A percentile compares a stretch with the other conserved stretches of the same genome.
These are phyloP conservation scores for Sebastes hubbsi DNA, from an alignment of 2,797 vertebrate genomes.

Conservation along the genomic window DNA sequence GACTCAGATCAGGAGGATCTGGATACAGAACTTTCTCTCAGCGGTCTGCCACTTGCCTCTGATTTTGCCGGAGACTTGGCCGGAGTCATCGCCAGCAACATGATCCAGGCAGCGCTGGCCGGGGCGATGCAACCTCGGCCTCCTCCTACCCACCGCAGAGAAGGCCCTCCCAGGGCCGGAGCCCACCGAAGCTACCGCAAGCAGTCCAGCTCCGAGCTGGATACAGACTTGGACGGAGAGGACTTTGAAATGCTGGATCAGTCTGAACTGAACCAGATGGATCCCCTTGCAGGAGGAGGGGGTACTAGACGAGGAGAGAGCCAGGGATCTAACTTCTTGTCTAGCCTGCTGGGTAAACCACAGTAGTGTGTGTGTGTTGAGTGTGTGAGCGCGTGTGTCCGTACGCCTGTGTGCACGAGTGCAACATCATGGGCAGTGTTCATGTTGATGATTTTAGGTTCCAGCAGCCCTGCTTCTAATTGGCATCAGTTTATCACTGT, in stretches of 20 bases:
- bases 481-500: conserved; percentile 83
- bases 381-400: background rate
- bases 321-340: conserved; percentile 84
- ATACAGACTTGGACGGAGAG: conserved; percentile 92
- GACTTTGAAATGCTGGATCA: conserved; percentile 99
- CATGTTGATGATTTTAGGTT: conserved; percentile 52
- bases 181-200: conserved; percentile 83
- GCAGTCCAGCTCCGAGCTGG: conserved; percentile 92
- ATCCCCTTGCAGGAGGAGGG: conserved; percentile 84
- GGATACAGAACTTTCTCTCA: conserved; percentile 82
- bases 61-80: conserved; percentile 87
- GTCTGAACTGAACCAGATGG: conserved; percentile 95
- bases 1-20: conserved; percentile 86
- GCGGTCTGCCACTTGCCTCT: conserved; percentile 76
- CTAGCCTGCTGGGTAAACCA: conserved; percentile 84
- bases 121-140: conserved; percentile 82
- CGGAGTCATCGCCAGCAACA: conserved; percentile 90
- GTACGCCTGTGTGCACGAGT: background rate
- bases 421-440: background rate
- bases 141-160: conserved; percentile 59
- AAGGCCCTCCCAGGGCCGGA: conserved; percentile 70
- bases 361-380: conserved; percentile 64
- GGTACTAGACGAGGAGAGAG: conserved; percentile 73
- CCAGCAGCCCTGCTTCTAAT: conserved; percentile 66
- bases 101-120: conserved; percentile 91